Percentiles rank a stretch among this genome's conserved stretches.
Conservation (phyloP, 2,888 invertebrate species). For the Eristalis tenax region DNA sequence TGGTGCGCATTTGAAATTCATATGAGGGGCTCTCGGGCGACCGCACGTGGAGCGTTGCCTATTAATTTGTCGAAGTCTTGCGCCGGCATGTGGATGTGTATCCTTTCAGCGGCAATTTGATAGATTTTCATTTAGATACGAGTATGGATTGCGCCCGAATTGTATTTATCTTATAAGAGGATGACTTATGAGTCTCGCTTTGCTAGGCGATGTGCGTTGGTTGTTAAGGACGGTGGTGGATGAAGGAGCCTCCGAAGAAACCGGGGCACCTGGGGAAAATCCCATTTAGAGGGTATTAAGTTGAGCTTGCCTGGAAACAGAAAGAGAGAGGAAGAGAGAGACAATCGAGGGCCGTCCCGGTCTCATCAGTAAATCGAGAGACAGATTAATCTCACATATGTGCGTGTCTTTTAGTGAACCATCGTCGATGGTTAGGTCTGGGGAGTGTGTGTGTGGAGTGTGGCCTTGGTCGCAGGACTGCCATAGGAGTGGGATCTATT, state of each 20-base stretch:
- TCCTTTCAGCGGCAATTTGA: not conserved
- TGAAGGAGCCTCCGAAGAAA: not conserved
- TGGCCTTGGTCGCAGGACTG: too few relatives aligned
- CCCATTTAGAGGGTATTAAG: not conserved
- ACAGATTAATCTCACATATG: not conserved
- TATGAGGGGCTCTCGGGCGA: not conserved
- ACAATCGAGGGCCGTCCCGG: not conserved
- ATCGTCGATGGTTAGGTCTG: too few relatives aligned
- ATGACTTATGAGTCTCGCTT: conserved; percentile 4
- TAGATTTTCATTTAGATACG: conserved; percentile 1
- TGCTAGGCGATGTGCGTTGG: not conserved
- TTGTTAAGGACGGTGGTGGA: not conserved
- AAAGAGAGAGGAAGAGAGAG: not conserved
- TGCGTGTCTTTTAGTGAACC: not conserved
- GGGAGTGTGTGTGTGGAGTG: too few relatives aligned
- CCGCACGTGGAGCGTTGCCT: not conserved
- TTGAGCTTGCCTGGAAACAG: not conserved
- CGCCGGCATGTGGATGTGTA: not conserved
- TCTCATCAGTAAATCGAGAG: not conserved
- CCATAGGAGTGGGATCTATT: too few relatives aligned
- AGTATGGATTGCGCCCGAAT: not conserved
- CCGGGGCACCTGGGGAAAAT: not conserved
- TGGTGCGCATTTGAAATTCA: not conserved
- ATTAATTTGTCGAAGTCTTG: not conserved
- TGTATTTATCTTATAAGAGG: conserved; percentile 15